Percentiles rank a stretch among this genome's conserved stretches.
phyloP scores from a whole-genome alignment of 2,797 vertebrate genomes.

The Poecilia gillii region DNA sequence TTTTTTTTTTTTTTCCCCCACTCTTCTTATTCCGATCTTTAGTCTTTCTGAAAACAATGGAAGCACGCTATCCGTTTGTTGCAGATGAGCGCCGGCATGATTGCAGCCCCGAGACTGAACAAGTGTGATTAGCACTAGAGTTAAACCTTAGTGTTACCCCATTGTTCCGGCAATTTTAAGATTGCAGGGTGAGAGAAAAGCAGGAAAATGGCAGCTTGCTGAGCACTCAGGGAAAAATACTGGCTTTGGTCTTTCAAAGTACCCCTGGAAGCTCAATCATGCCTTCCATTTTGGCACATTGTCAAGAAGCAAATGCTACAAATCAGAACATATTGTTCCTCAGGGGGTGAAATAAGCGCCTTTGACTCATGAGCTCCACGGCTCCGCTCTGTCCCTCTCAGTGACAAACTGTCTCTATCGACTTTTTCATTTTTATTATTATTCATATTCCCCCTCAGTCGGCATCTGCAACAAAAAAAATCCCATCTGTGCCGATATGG shows the following conservation, averaged over 20 bases:
- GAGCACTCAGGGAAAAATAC: constrained; percentile 65
- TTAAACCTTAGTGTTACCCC: constrained; percentile 59
- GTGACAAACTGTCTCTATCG: constrained; percentile 57
- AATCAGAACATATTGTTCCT: constrained; percentile 83
- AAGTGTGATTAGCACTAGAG: constrained; percentile 51
- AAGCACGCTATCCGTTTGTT: constrained; percentile 42
- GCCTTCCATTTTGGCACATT: constrained; percentile 73
- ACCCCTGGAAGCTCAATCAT: constrained; percentile 74
- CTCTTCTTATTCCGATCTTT: constrained; percentile 25
- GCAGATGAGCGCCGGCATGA: constrained; percentile 48
- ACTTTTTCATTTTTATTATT: constrained; percentile 31
- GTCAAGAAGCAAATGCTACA: constrained; percentile 73
- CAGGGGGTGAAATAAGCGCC: constrained; percentile 58
- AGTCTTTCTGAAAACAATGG: constrained; percentile 48
- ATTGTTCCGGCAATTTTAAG: constrained; percentile 69
- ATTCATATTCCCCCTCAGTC: constrained; percentile 42
- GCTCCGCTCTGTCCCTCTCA: constrained; percentile 49
- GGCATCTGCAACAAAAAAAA: constrained; percentile 30
- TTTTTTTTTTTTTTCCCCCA: background rate
- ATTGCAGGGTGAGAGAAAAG: constrained; percentile 56
- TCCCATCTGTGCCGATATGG: constrained; percentile 35
- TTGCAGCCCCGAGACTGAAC: constrained; percentile 53
- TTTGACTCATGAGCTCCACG: constrained; percentile 54
- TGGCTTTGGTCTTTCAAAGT: constrained; percentile 64
- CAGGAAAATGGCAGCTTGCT: constrained; percentile 50